Conservation (phyloP, 2,113 vertebrate genomes). For the Passer montanus region DNA sequence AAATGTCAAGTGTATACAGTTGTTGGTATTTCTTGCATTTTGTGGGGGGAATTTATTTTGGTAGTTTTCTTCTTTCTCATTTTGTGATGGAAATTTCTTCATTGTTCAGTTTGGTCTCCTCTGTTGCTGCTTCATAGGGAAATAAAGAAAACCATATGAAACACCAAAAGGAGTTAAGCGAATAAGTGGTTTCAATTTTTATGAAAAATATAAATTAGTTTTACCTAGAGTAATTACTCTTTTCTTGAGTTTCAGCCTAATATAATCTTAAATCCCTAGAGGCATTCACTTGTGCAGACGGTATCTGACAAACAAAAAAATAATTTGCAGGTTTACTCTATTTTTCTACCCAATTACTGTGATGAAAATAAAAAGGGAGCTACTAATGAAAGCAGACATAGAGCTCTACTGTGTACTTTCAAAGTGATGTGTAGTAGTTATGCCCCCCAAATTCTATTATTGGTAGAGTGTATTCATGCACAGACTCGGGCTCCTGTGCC, state of each 20-base stretch:
- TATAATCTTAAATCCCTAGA: background rate
- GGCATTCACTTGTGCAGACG: background rate
- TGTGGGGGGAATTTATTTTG: fast-evolving
- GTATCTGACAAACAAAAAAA: background rate
- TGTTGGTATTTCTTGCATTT: background rate
- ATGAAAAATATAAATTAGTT: background rate
- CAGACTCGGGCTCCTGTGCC: background rate
- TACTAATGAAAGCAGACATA: background rate
- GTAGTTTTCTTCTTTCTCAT: background rate
- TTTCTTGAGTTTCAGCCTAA: background rate
- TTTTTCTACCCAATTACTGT: slow-evolving; percentile 28
- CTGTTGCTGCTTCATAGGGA: background rate
- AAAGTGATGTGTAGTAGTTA: background rate
- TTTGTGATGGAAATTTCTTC: background rate
- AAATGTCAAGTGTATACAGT: background rate
- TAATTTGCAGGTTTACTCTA: background rate
- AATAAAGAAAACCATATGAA: background rate
- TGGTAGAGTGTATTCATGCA: background rate
- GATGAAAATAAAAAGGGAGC: background rate
- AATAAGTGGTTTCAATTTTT: background rate
- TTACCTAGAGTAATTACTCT: background rate
- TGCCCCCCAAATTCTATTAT: background rate
- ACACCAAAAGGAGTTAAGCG: background rate
- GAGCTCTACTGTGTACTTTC: background rate
- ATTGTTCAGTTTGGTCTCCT: background rate